Base-by-base conservation (phyloP, 2,797 vertebrate genomes). In the Peromyscus eremicus region DNA sequence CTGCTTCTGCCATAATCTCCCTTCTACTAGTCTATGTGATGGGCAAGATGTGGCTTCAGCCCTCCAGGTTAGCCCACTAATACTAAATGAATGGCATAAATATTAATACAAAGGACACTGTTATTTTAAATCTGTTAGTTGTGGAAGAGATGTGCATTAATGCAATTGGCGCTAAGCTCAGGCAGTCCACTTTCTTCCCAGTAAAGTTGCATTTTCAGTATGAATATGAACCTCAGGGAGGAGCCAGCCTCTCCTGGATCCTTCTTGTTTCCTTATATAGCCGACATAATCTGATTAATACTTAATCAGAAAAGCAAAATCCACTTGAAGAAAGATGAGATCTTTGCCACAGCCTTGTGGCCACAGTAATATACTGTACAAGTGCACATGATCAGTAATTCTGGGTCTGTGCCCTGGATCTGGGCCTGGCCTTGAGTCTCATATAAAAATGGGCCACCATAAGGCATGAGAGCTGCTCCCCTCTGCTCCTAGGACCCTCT, bases 291-390 rank as follows among this genome's bases (percentile, higher is more conserved):
- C 98, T 98, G 98, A 98, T 99, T 98, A 98, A 98, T 97, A 98
- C 97, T 98, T 99, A 98, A 99, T 98, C 98, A 98, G 98, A 98
- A 92, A 70, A 98, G 97, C 98, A 98, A 98, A 96, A 98, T 97
- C 98, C 98, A 99, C 98, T 98, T 98, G 98, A 98, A 98, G 98
- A 98, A 98, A 96, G 97, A 98, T 96, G 98, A 98, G 98, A 98
- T 98, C 97, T 97, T 92, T 96, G 98, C 98, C 99, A 99, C 99
- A 98, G 99, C 99, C 99, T 99, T 99, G 99, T 99, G 99, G 99
- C 98, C 98, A 99, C 99, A 99, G 99, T 99, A 99, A 99, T 99
- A 99, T 99, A 99, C 99, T 99, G 99, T 99, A 99, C 99, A 99
- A 99, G 99, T 98, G 99, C 99, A 99, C 98, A 98, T 98, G 99